Evolutionary conservation across 1,140 invertebrate species (phyloP).

Genomic region (Penaeus chinensis): DNA sequence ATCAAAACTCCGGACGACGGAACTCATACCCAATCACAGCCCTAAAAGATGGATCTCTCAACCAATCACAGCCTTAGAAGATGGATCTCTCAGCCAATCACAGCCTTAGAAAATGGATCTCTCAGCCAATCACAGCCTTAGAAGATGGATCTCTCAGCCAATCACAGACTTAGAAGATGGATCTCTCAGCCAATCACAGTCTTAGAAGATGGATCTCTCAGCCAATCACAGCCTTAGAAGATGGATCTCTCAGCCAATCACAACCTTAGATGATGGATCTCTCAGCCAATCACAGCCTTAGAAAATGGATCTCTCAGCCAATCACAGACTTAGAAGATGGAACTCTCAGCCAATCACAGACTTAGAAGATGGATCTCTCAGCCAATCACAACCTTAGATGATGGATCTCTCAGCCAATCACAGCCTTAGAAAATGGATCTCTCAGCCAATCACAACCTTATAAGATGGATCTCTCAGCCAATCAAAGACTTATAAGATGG

Average conservation of each 20-base stretch:
- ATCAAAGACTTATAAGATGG: background rate
- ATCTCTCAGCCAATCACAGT: background rate
- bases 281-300: too few species aligned
- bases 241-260: too few species aligned
- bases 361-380: too few species aligned
- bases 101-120: background rate
- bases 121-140: background rate
- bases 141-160: background rate
- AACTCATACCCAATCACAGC: too few species aligned
- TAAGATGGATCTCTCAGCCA: background rate
- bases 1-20: constrained; percentile 11
- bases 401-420: background rate
- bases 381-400: too few species aligned
- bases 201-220: background rate
- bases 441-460: background rate
- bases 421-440: background rate
- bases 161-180: background rate
- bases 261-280: too few species aligned
- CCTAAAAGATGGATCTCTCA: background rate
- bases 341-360: too few species aligned
- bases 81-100: background rate
- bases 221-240: too few species aligned
- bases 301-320: too few species aligned
- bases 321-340: too few species aligned
- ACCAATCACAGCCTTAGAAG: background rate